Conservation (phyloP, 2,888 invertebrate genomes). For the Plutella xylostella region DNA sequence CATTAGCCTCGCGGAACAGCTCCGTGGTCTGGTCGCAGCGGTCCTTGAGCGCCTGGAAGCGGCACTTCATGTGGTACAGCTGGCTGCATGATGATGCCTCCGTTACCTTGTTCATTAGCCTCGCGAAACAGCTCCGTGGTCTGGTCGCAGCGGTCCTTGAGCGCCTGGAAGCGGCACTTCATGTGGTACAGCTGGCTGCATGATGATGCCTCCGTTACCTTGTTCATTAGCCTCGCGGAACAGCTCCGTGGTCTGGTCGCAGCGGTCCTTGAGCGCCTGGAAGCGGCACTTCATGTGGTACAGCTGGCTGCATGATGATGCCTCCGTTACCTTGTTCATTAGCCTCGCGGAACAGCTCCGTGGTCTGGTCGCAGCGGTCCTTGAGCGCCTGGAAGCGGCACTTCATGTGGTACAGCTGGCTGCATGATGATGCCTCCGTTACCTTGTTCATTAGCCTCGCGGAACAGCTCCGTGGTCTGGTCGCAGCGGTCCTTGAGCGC, state of each 20-base stretch:
- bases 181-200: no score
- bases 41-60: conserved; percentile 79
- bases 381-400: conserved; percentile 77
- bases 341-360: conserved; percentile 74
- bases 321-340: conserved; percentile 65
- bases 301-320: no score
- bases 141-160: conserved; percentile 79
- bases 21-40: conserved; percentile 76
- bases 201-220: no score
- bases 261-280: conserved; percentile 77
- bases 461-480: conserved; percentile 73
- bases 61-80: no score
- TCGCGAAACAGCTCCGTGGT: conserved; percentile 75
- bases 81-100: no score
- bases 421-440: no score
- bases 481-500: conserved; percentile 79
- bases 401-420: conserved; percentile 79
- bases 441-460: conserved; percentile 73
- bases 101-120: conserved; percentile 67
- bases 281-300: no score
- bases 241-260: conserved; percentile 75
- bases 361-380: conserved; percentile 77
- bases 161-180: conserved; percentile 75
- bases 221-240: conserved; percentile 77
- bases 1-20: conserved; percentile 77